A percentile compares a stretch with the other conserved stretches of the same genome.
Evolutionary conservation across 2,888 invertebrate species (phyloP).

Genomic region (Cantharis lateralis): DNA sequence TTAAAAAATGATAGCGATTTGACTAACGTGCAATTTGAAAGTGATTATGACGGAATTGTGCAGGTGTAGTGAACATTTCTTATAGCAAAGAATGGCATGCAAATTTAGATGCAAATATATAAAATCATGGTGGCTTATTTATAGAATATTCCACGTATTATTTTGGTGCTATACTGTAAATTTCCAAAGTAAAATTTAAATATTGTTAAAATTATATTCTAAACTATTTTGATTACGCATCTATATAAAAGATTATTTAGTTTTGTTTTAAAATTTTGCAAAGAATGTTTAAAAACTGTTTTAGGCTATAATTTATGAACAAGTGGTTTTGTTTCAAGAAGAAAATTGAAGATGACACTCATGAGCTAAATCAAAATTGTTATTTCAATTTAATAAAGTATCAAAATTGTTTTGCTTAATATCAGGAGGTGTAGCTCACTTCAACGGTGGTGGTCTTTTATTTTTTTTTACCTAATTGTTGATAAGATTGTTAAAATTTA

Average conservation of each 20-base stretch:
- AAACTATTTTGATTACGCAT: background rate
- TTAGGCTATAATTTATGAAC: background rate
- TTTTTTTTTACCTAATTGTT: background rate
- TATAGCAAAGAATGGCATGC: background rate
- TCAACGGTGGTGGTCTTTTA: background rate
- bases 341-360: background rate
- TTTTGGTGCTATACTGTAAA: background rate
- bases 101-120: background rate
- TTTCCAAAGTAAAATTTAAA: background rate
- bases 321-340: background rate
- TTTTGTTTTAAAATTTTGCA: background rate
- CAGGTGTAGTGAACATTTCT: slow-evolving; percentile 12
- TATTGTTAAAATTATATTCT: background rate
- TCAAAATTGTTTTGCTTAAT: background rate
- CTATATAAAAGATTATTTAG: background rate
- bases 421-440: background rate
- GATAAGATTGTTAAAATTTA: background rate
- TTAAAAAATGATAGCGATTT: slow-evolving; percentile 5
- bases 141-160: background rate
- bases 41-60: slow-evolving; percentile 25
- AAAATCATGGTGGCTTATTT: background rate
- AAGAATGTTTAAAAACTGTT: background rate
- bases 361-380: background rate
- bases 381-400: background rate
- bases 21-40: slow-evolving; percentile 14